A percentile compares a stretch with the other conserved stretches of the same genome.
phyloP scores from a whole-genome alignment of 2,888 invertebrate genomes.

The Xylocampa areola region DNA sequence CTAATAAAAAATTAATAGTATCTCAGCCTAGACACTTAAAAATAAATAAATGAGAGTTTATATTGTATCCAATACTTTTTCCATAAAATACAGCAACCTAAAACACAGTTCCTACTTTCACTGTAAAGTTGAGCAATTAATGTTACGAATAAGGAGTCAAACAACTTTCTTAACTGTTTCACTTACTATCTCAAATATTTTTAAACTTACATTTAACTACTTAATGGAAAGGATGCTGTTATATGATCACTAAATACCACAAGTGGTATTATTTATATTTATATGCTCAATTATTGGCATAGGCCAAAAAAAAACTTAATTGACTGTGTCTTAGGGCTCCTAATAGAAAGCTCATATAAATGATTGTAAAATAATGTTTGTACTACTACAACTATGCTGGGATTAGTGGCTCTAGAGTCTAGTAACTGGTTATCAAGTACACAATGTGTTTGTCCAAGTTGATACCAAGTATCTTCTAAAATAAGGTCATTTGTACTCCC shows the following conservation, averaged over 20 bases:
- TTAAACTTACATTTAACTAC: neutral
- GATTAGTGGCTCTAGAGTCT: too few relatives aligned
- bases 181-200: constrained; percentile 18
- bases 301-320: too few relatives aligned
- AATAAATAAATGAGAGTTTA: too few relatives aligned
- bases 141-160: constrained; percentile 46
- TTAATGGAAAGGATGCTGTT: too few relatives aligned
- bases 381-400: neutral
- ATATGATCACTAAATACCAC: too few relatives aligned
- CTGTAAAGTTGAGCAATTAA: constrained; percentile 58
- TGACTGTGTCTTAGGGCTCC: too few relatives aligned
- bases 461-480: constrained; percentile 13
- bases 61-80: too few relatives aligned
- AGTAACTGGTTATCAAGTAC: neutral
- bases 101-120: constrained; percentile 64
- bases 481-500: constrained; percentile 51
- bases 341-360: too few relatives aligned
- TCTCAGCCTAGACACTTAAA: too few relatives aligned
- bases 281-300: neutral
- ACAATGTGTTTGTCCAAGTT: neutral
- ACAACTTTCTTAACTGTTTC: constrained; percentile 42
- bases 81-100: neutral
- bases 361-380: too few relatives aligned
- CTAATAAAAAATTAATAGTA: too few relatives aligned
- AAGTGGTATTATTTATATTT: too few relatives aligned